Evolutionary conservation across 1,140 invertebrate species (phyloP), one percentile per base, ranked within the genome.

Genomic region (Amphibalanus amphitrite): DNA sequence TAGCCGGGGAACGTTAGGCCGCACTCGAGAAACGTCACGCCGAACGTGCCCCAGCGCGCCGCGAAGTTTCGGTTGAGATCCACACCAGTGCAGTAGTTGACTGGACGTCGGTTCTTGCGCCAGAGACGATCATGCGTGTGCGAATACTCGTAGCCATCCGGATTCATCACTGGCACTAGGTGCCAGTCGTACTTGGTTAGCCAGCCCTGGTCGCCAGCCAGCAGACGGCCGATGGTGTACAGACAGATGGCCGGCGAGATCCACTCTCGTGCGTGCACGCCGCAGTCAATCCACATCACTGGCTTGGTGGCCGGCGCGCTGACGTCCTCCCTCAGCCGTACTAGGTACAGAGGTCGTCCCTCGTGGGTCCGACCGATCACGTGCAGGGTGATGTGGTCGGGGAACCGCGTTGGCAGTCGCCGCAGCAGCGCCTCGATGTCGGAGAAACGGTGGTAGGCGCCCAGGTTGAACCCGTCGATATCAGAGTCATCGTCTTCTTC

Each of bases 181-280:
- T 81, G 79, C 75, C 81, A 82, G 77, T 95, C 91, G 72, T 88
- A 87, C 70, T 86, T 84, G 65, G 88, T 86, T 70, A 95, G 81
- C 26, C 90, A 82, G 71, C 85, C 82, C 8, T 85, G 81, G 76
- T 89, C 86, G 15, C 83, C 84, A 0, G 80, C 76, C 6, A 89
- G 85, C 69, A 95, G 80, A 78, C 92, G 87, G 76, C 89, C 89
- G 47, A 93, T 84, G 29, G 94, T 87, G 78, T 87, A 95, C 26
- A 91, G 87, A 17, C 90, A 89, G 0, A 89, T 89, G 0, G 93
- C 90, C 0, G 91, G 88, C 68, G 90, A 87, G 73, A 96, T 92
- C 93, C 93, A 97, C 82, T 97, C 93, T 40, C 93, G 81, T 0
- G 92, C 92, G 77, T 96, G 93, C 28, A 80, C 79, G 0, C 79